phyloP scores from a whole-genome alignment of 2,797 vertebrate species.

The Takifugu ocellatus region DNA sequence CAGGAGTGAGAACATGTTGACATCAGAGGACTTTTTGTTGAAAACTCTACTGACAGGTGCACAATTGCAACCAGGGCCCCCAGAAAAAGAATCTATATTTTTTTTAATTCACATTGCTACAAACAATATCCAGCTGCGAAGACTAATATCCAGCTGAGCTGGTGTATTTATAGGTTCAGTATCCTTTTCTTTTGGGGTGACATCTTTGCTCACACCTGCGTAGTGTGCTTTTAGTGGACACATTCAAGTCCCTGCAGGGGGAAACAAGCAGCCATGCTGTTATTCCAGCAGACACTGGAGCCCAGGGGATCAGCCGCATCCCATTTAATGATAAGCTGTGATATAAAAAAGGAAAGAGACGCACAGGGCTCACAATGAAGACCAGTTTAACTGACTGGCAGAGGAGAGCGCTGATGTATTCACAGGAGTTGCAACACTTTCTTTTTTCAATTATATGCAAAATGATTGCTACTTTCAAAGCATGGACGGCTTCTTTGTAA shows the following conservation, averaged over 20 bases:
- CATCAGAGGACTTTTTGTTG: too few species aligned
- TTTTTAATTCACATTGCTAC: too few species aligned
- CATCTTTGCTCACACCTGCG: not conserved
- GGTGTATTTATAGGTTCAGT: not conserved
- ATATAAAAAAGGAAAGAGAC: constrained; percentile 18
- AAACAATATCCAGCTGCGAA: too few species aligned
- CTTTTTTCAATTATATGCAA: not conserved
- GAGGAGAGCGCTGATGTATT: not conserved
- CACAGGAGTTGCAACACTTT: not conserved
- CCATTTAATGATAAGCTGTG: constrained; percentile 21
- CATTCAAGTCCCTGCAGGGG: not conserved
- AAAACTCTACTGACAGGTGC: too few species aligned
- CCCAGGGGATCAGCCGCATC: constrained; percentile 13
- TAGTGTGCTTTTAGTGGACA: constrained; percentile 4
- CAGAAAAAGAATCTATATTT: too few species aligned
- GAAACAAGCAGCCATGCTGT: not conserved
- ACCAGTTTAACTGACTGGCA: not conserved
- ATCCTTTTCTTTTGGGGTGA: not conserved
- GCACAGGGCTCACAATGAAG: not conserved
- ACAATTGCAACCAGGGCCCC: too few species aligned
- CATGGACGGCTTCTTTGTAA: not conserved
- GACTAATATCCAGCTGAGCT: not conserved
- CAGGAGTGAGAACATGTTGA: too few species aligned
- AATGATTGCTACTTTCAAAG: not conserved
- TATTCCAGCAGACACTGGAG: constrained; percentile 2